Evolutionary conservation across 1,140 invertebrate genomes (phyloP), one percentile per base, ranked within the genome.

Genomic region (Himalopsyche phryganea): DNA sequence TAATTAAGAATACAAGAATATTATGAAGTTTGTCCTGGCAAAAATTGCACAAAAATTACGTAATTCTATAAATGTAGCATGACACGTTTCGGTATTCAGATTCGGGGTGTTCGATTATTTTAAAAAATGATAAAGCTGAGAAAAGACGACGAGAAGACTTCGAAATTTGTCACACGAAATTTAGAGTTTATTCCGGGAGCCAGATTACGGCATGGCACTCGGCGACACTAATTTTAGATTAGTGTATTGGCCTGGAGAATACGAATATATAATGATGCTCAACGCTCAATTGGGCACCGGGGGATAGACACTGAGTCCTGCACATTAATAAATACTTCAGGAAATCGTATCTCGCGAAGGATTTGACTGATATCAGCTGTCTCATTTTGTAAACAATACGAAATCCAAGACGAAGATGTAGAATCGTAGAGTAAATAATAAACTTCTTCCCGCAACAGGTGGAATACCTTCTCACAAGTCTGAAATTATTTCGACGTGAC

Each of bases 201-300:
- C 33, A 50, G 59, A 61, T 61, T 55, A 55, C 59, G 52, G 59
- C 57, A 58, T 58, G 50, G 50, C 54, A 42, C 53, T 54, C 49
- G 51, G 50, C 55, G 50, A 58, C 60, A 62, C 61, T 63, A 63
- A 63, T 63, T 63, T 63, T 63, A 63, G 61, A 53, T 57, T 60
- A 44, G 56, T 59, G 52, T 59, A 63, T 63, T 59, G 61, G 50
- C 61, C 61, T 62, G 60, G 60, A 62, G 55, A 58, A 62, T 48
- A 51, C 60, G 55, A 58, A 62, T 62, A 62, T 62, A 62, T 61
- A 28, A 62, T 62, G 60, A 58, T 50, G 55, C 44, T 44, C 50
- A 48, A 45, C 50, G 55, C 60, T 58, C 60, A 52, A 49, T 61
- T 47, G 51, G 60, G 55, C 50, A 55, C 60, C 60, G 60, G 60